A percentile compares a stretch with the other conserved stretches of the same genome.
phyloP scores from a whole-genome alignment of 2,113 vertebrate species.

The Cairina moschata region DNA sequence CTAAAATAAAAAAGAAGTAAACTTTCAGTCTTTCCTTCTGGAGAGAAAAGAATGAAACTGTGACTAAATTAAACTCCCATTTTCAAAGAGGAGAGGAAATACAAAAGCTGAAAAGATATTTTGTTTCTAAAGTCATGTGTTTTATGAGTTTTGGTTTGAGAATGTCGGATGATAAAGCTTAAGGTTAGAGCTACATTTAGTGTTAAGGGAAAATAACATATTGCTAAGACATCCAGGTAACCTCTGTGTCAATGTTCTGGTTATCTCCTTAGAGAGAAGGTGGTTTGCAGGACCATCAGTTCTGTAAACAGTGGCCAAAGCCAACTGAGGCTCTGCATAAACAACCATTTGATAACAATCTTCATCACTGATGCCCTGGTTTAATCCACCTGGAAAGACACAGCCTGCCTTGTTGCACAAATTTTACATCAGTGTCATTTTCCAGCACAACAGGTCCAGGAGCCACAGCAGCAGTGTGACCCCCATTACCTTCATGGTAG shows the following conservation, averaged over 20 bases:
- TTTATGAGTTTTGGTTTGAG: background rate
- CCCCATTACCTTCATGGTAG: background rate
- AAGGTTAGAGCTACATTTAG: background rate
- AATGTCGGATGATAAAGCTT: background rate
- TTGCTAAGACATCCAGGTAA: background rate
- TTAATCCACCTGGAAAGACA: background rate
- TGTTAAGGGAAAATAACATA: background rate
- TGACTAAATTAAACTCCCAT: background rate
- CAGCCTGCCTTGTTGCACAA: background rate
- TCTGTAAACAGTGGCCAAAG: background rate
- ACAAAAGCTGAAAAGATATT: background rate
- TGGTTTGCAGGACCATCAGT: accelerated
- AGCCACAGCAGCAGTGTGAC: background rate
- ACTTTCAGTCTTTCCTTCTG: background rate
- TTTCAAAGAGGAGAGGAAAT: background rate
- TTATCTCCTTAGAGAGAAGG: background rate
- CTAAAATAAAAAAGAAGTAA: background rate
- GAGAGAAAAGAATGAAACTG: background rate
- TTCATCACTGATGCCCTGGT: background rate
- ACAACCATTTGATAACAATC: background rate
- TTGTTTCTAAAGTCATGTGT: background rate
- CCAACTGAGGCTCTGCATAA: background rate
- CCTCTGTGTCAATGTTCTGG: background rate
- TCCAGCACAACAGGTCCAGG: background rate
- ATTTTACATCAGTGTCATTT: background rate